Percentiles rank a stretch among this genome's conserved stretches.
These are phyloP conservation scores for Sterrhoptilus dennistouni DNA, from an alignment of 2,113 vertebrate genomes.

Conservation along the genomic window DNA sequence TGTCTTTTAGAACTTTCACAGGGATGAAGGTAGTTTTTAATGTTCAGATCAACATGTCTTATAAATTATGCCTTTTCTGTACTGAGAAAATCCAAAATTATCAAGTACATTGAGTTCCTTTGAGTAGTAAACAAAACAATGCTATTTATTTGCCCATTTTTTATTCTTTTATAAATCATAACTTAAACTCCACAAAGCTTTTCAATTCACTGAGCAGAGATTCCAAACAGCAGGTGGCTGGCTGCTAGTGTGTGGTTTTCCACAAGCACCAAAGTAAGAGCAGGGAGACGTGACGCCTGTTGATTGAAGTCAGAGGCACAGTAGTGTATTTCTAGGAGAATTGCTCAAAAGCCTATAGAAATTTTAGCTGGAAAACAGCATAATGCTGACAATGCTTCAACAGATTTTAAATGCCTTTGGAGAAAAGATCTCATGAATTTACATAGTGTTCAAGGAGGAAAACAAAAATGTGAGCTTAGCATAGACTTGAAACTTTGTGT, in stretches of 20 bases:
- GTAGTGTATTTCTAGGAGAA: neutral
- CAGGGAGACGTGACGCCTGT: accelerated
- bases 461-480: neutral
- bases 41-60: neutral
- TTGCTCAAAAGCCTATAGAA: neutral
- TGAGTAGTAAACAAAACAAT: neutral
- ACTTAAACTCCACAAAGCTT: neutral
- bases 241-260: neutral
- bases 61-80: neutral
- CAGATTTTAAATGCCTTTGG: neutral
- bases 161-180: neutral
- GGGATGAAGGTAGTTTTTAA: neutral
- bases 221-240: neutral
- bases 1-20: neutral
- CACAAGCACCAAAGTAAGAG: neutral
- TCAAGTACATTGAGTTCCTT: neutral
- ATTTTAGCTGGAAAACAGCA: neutral
- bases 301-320: neutral
- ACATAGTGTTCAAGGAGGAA: neutral
- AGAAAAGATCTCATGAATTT: neutral
- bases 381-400: neutral
- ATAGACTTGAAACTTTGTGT: neutral
- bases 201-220: neutral
- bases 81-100: neutral
- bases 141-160: neutral